phyloP scores from a whole-genome alignment of 2,113 vertebrate species.

The Protomyctophum bolini region DNA sequence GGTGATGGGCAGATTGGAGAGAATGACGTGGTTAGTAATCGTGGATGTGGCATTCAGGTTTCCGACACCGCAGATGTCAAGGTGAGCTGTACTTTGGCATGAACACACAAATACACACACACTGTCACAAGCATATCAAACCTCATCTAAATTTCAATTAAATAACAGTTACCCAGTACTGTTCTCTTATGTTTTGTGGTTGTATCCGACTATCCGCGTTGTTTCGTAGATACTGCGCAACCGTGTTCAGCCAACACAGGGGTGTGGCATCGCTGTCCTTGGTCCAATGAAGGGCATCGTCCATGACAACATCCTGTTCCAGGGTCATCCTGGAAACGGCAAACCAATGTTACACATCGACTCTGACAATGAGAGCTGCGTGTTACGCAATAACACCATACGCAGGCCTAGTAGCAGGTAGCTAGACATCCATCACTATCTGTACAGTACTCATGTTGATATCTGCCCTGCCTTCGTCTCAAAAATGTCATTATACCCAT shows the following conservation, averaged over 20 bases:
- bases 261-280: conserved; percentile 84
- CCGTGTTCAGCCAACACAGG: conserved; percentile 85
- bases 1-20: conserved; percentile 85
- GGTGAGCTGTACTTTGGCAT: conserved; percentile 63
- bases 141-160: too few relatives aligned
- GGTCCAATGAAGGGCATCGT: conserved; percentile 85
- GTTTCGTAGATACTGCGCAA: conserved; percentile 84
- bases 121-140: too few relatives aligned
- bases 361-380: conserved; percentile 77
- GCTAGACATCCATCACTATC: conserved; percentile 17
- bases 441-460: neutral
- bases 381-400: conserved; percentile 84
- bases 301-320: conserved; percentile 89
- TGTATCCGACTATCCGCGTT: conserved; percentile 6
- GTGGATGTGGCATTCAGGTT: conserved; percentile 83
- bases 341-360: conserved; percentile 81
- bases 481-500: neutral
- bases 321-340: conserved; percentile 79
- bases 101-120: neutral
- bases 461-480: neutral
- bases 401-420: conserved; percentile 78
- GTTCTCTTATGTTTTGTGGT: neutral
- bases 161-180: too few relatives aligned
- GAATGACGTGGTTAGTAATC: conserved; percentile 89
- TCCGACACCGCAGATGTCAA: conserved; percentile 84